These are phyloP conservation scores for Neosilurus hyrtlii DNA, from an alignment of 2,797 vertebrate species.

Conservation along the genomic window DNA sequence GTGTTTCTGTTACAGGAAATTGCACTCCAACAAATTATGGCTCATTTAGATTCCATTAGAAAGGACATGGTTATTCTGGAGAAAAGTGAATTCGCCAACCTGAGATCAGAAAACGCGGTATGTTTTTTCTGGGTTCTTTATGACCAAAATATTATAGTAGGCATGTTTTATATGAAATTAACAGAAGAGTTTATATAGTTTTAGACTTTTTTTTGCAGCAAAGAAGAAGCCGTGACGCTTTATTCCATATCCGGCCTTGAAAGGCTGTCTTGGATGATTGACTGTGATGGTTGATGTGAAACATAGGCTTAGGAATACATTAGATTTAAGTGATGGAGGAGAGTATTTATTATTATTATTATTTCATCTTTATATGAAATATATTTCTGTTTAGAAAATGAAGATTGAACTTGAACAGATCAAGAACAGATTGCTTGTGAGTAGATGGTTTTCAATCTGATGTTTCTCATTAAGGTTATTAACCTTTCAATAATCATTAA, in stretches of 20 bases:
- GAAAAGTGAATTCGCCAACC: slow-evolving; percentile 95
- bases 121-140: not conserved
- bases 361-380: too few relatives aligned
- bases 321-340: too few relatives aligned
- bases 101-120: slow-evolving; percentile 90
- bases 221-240: too few relatives aligned
- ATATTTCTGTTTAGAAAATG: slow-evolving; percentile 81
- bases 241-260: too few relatives aligned
- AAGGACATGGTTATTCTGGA: slow-evolving; percentile 99
- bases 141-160: not conserved
- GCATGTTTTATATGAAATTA: not conserved
- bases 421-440: slow-evolving; percentile 82
- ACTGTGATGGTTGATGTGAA: too few relatives aligned
- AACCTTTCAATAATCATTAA: not conserved
- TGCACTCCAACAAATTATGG: slow-evolving; percentile 90
- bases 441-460: slow-evolving; percentile 44
- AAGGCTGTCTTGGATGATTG: too few relatives aligned
- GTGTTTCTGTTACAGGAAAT: slow-evolving; percentile 76
- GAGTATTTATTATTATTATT: too few relatives aligned
- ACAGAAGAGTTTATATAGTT: not conserved
- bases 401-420: slow-evolving; percentile 90
- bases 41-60: slow-evolving; percentile 90
- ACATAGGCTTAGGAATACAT: too few relatives aligned
- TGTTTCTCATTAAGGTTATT: not conserved
- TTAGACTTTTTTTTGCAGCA: not conserved